Evolutionary conservation across 2,888 invertebrate genomes (phyloP).

Genomic region (Drosophila lutescens): DNA sequence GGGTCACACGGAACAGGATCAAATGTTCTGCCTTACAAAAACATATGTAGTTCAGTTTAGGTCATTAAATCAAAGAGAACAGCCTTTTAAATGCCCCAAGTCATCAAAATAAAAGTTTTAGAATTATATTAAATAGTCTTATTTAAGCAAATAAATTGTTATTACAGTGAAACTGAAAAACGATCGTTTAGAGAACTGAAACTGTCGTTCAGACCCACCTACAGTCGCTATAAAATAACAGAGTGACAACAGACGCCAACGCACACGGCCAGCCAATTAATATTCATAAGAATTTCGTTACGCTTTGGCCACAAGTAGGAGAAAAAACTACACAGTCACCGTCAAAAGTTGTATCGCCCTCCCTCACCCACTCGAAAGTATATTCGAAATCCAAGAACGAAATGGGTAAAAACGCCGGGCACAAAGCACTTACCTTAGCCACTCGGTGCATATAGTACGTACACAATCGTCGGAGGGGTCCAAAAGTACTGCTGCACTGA

Average conservation of each 20-base stretch:
- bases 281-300: conserved; percentile 78
- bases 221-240: conserved; percentile 15
- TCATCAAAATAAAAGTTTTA: too few species aligned
- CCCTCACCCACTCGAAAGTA: conserved; percentile 30
- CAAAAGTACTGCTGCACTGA: conserved; percentile 7
- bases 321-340: conserved; percentile 46
- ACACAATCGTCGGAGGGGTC: conserved; percentile 9
- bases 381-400: conserved; percentile 39
- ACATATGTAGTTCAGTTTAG: background rate
- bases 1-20: background rate
- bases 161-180: too few species aligned
- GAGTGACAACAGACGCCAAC: conserved; percentile 71
- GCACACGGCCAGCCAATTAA: conserved; percentile 74
- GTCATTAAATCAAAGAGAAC: background rate
- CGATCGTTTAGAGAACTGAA: conserved; percentile 14
- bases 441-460: conserved; percentile 31
- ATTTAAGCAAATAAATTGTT: too few species aligned
- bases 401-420: conserved; percentile 31
- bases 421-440: conserved; percentile 69
- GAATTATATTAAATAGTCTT: too few species aligned
- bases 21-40: background rate
- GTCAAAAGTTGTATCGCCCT: conserved; percentile 33
- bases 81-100: too few species aligned
- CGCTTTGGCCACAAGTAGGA: conserved; percentile 59
- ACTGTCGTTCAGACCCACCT: conserved; percentile 27